Conservation (phyloP, 2,113 vertebrate genomes). For the Thinocorus orbignyianus region DNA sequence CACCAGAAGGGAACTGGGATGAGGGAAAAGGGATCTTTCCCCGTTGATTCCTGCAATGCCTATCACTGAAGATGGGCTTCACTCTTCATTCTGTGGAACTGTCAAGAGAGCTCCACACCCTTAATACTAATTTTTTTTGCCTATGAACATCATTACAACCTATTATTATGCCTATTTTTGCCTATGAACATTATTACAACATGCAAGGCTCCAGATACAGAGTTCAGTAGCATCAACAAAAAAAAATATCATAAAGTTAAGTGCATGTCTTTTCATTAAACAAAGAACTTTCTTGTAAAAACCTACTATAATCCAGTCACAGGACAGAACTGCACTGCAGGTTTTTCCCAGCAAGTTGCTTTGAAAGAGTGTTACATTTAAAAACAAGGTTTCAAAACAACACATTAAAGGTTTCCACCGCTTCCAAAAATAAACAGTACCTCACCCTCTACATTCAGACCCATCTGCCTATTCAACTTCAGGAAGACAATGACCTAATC, state of each 20-base stretch:
- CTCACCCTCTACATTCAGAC: not conserved
- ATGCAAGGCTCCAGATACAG: not conserved
- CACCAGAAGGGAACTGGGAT: not conserved
- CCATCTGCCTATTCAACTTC: not conserved
- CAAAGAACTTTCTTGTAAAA: not conserved
- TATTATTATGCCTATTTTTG: too few species aligned
- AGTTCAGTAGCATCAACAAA: not conserved
- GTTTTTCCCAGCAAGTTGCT: not conserved
- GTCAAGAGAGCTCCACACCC: not conserved
- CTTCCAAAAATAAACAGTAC: not conserved
- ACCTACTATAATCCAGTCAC: not conserved
- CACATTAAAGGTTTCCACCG: not conserved
- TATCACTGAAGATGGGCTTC: not conserved
- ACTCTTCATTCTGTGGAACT: not conserved
- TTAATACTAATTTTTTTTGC: not conserved
- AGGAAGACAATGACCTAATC: not conserved
- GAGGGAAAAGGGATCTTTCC: too few species aligned
- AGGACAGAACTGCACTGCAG: not conserved
- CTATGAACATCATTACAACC: not conserved
- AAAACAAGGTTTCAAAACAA: not conserved
- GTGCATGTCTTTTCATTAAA: not conserved
- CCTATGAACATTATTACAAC: not conserved
- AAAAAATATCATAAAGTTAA: not conserved
- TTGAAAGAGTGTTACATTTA: not conserved
- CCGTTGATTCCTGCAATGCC: not conserved